Conservation (phyloP, 2,113 vertebrate species). For the Cyprinodon tularosa region DNA sequence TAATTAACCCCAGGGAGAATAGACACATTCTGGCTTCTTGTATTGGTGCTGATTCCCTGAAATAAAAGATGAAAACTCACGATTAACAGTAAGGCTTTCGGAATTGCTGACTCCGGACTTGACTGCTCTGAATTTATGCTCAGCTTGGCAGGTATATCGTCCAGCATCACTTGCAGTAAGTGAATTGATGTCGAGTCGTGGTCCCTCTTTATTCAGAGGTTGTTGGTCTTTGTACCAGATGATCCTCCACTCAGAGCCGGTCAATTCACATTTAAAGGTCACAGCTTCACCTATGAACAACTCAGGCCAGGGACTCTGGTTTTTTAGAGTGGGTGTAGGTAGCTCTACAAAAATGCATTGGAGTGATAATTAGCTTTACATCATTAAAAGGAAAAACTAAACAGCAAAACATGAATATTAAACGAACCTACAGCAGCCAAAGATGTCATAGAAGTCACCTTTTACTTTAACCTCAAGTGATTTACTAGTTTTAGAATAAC, state of each 20-base stretch:
- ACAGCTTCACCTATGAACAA: slow-evolving; percentile 52
- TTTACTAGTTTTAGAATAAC: too few species aligned
- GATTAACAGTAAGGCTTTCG: neutral
- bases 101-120: slow-evolving; percentile 27
- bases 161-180: neutral
- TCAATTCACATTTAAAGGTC: neutral
- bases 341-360: too few species aligned
- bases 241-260: slow-evolving; percentile 8
- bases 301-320: slow-evolving; percentile 17
- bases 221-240: slow-evolving; percentile 32
- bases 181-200: slow-evolving; percentile 4
- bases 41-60: neutral
- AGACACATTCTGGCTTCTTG: neutral
- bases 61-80: slow-evolving; percentile 24
- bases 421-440: too few species aligned
- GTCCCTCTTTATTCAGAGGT: accelerated
- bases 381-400: too few species aligned
- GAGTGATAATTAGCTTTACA: too few species aligned
- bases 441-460: too few species aligned
- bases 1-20: too few species aligned
- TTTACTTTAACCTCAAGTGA: too few species aligned
- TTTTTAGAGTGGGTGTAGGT: slow-evolving; percentile 15
- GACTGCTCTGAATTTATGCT: neutral
- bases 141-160: slow-evolving; percentile 40
- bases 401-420: too few species aligned